Conservation (phyloP, 2,113 vertebrate species). For the Ptilorrhoa leucosticta region DNA sequence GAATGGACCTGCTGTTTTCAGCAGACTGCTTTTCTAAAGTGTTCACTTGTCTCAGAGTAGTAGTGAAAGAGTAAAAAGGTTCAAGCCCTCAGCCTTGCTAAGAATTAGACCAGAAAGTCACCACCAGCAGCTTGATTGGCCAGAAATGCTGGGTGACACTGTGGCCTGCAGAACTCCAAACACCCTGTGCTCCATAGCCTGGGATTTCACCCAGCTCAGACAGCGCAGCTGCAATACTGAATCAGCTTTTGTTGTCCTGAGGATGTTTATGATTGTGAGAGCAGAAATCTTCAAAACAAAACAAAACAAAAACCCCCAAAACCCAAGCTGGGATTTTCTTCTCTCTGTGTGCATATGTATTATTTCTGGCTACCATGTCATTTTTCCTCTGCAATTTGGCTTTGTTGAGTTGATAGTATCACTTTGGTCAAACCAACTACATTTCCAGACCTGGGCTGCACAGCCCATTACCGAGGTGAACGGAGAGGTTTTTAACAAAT, state of each 20-base stretch:
- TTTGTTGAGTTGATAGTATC: slow-evolving; percentile 34
- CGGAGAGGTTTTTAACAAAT: slow-evolving; percentile 4
- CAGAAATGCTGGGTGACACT: background rate
- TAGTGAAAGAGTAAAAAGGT: background rate
- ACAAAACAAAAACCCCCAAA: background rate
- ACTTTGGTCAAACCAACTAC: slow-evolving; percentile 32
- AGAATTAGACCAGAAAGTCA: background rate
- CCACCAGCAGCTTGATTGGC: background rate
- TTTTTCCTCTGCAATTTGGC: slow-evolving; percentile 46
- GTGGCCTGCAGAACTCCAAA: background rate
- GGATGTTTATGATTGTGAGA: background rate
- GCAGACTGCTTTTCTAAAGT: background rate
- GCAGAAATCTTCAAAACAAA: background rate
- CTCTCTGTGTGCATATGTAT: background rate
- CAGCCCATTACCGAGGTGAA: background rate
- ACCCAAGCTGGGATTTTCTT: background rate
- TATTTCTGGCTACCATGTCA: slow-evolving; percentile 16
- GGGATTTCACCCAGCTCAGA: background rate
- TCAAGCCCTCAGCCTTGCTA: background rate
- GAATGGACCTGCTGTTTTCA: background rate
- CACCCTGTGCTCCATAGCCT: background rate
- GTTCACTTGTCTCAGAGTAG: background rate
- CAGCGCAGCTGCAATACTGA: fast-evolving
- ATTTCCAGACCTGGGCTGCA: slow-evolving; percentile 50
- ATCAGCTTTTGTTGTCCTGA: background rate